Evolutionary conservation across 1,140 invertebrate genomes (phyloP), one percentile per base, ranked within the genome.

Genomic region (Listronotus oregonensis): DNA sequence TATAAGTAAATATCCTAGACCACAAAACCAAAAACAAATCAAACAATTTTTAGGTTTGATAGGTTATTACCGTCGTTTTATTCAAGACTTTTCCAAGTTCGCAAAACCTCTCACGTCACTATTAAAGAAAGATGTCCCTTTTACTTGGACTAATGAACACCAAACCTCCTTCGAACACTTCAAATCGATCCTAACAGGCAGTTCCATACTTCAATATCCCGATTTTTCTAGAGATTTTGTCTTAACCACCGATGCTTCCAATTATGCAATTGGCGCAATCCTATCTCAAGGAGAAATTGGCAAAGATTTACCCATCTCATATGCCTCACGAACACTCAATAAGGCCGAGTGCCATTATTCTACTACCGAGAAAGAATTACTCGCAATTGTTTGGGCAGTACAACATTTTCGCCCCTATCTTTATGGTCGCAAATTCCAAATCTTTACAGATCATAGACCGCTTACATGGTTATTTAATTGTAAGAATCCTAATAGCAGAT

Each of bases 11-110:
- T 81, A 76, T 67, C 78, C 80, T 10, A 56, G 27, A 27, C 79
- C 81, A 14, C 78, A 70, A 67, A 49, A 51, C 52, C 12, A 31
- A 4, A 72, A 65, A 72, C 51, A 77, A 9, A 76, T 79, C 9
- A 69, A 67, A 74, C 55, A 66, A 49, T 83, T 83, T 68, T 47
- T 83, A 50, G 82, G 82, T 18, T 62, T 82, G 10, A 59, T 61
- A 8, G 68, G 71, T 15, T 72, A 72, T 50, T 72, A 72, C 52
- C 32, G 66, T 17, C n/a, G 50, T 37, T 71, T 69, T 55, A 71
- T 70, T 11, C 21, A 59, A 51, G 54, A 71, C 47, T 71, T 69
- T 40, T 37, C 64, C 10, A 50, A 61, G 12, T 2, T 39, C 0
- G 49, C 66, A 14, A 68, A 72, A 60, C 63, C 66, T 55, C 18